These are phyloP conservation scores for Temnothorax curvispinosus DNA, from an alignment of 1,140 invertebrate species.

Conservation along the genomic window DNA sequence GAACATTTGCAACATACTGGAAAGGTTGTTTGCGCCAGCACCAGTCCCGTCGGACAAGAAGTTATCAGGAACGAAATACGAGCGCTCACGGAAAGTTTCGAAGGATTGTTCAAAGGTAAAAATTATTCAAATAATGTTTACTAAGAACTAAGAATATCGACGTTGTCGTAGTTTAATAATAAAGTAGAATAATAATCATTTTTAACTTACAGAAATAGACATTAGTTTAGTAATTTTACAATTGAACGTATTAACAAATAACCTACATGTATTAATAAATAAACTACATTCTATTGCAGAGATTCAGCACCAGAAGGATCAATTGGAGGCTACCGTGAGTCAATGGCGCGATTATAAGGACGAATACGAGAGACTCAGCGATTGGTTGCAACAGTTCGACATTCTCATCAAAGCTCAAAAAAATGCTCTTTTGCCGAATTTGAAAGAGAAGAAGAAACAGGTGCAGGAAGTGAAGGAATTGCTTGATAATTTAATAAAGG, in stretches of 20 bases:
- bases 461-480: conserved; percentile 93
- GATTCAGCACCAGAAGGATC: conserved; percentile 93
- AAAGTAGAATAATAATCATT: neutral
- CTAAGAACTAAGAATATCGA: neutral
- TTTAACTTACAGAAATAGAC: neutral
- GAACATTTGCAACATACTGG: conserved; percentile 95
- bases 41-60: conserved; percentile 92
- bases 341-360: conserved; percentile 97
- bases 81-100: conserved; percentile 93
- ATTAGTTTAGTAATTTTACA: neutral
- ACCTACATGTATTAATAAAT: conserved; percentile 25
- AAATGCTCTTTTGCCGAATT: conserved; percentile 92
- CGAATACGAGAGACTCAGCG: conserved; percentile 95
- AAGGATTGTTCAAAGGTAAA: conserved; percentile 91
- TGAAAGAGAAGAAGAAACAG: conserved; percentile 94
- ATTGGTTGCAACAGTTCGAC: conserved; percentile 97
- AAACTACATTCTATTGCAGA: conserved; percentile 85
- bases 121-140: neutral
- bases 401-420: conserved; percentile 96
- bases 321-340: conserved; percentile 92
- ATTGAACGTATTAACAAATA: conserved; percentile 7
- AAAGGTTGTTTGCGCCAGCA: conserved; percentile 93
- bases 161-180: neutral
- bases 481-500: conserved; percentile 90
- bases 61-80: conserved; percentile 94